Conservation (phyloP, 2,113 vertebrate species). For the Oceanodroma tethys region DNA sequence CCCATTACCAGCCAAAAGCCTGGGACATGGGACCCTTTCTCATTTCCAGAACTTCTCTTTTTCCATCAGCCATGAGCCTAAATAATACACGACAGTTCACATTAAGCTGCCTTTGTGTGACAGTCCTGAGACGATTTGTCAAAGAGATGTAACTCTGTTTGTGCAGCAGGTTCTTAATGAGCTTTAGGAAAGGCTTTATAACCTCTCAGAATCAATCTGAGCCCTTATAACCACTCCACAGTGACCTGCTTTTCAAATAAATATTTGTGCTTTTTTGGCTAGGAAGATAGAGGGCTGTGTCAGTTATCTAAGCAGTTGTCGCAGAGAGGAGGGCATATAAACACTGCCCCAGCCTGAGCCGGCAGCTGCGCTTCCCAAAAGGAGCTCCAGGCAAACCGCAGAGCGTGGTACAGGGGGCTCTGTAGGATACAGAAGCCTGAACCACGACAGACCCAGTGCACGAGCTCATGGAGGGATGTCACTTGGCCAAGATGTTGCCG, state of each 20-base stretch:
- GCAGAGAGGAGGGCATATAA: neutral
- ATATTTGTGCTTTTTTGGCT: neutral
- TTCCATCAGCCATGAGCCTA: neutral
- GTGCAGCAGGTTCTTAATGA: neutral
- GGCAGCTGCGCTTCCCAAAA: neutral
- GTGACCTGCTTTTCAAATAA: neutral
- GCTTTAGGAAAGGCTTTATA: neutral
- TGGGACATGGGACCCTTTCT: neutral
- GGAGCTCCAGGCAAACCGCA: fast-evolving
- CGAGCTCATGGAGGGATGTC: fast-evolving
- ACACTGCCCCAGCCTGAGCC: neutral
- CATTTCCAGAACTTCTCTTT: neutral
- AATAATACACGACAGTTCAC: neutral
- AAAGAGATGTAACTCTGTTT: neutral
- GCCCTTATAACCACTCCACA: neutral
- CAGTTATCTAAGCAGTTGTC: neutral
- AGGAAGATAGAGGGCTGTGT: neutral
- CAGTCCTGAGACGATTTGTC: neutral
- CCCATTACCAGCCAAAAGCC: neutral
- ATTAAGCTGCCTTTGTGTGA: neutral
- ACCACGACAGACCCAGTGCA: neutral
- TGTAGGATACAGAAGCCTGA: neutral
- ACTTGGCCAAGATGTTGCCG: neutral
- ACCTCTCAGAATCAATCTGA: slow-evolving; percentile 24
- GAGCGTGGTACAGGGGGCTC: fast-evolving